Conservation (phyloP, 2,113 vertebrate genomes). For the Tachycineta bicolor region DNA sequence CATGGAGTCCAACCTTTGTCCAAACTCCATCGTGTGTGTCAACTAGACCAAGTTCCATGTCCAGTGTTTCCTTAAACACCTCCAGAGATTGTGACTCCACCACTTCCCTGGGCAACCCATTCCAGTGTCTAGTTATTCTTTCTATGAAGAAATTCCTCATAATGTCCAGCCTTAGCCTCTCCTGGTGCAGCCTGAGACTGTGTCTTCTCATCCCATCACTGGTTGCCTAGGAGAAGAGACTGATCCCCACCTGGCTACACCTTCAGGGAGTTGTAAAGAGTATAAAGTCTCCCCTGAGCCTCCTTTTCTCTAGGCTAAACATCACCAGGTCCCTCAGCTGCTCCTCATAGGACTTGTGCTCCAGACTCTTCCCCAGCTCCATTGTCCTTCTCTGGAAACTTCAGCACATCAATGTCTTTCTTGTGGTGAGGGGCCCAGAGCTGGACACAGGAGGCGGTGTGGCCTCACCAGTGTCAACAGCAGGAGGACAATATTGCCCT, state of each 20-base stretch:
- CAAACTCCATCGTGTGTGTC: background rate
- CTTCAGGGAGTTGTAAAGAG: background rate
- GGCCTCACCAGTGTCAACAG: background rate
- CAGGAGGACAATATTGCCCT: background rate
- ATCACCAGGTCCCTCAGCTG: background rate
- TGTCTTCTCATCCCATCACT: background rate
- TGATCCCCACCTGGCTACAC: background rate
- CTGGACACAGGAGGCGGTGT: no score
- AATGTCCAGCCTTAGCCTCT: background rate
- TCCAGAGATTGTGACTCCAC: background rate
- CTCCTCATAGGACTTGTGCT: background rate
- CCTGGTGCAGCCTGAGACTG: background rate
- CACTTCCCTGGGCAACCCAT: background rate
- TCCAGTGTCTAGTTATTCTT: background rate
- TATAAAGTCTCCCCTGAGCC: background rate
- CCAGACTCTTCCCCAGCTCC: background rate
- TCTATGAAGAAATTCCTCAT: background rate
- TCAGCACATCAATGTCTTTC: background rate
- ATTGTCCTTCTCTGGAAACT: rapidly evolving
- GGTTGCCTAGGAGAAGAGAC: background rate
- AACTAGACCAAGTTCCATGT: background rate
- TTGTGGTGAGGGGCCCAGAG: background rate
- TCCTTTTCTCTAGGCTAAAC: background rate
- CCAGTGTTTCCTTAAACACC: background rate
- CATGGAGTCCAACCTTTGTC: background rate